A percentile compares a stretch with the other conserved stretches of the same genome.
phyloP scores from a whole-genome alignment of 2,888 invertebrate genomes.

The Oxycera nigricornis region DNA sequence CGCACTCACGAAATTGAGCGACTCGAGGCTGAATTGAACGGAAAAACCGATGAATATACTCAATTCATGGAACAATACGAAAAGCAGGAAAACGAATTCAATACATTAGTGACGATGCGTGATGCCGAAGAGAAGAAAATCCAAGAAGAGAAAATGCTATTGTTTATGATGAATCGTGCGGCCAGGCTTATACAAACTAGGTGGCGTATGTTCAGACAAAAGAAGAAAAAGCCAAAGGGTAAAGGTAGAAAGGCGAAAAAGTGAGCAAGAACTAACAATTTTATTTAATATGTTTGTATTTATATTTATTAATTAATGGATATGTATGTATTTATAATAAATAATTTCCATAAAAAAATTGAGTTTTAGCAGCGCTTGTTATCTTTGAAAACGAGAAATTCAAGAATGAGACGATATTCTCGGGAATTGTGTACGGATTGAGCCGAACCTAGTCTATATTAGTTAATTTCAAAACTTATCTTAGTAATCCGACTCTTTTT shows the following conservation, averaged over 20 bases:
- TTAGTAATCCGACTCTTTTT: too few species aligned
- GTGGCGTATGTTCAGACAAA: slow-evolving; percentile 53
- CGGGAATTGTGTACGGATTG: too few species aligned
- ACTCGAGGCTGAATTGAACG: slow-evolving; percentile 51
- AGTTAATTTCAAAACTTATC: too few species aligned
- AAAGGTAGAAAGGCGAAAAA: slow-evolving; percentile 47
- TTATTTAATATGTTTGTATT: too few species aligned
- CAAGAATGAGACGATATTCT: too few species aligned
- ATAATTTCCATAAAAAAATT: too few species aligned
- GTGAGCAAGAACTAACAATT: not conserved
- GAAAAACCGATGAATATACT: slow-evolving; percentile 50
- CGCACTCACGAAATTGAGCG: slow-evolving; percentile 53
- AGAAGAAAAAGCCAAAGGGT: slow-evolving; percentile 51
- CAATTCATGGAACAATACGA: slow-evolving; percentile 52
- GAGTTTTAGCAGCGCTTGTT: too few species aligned
- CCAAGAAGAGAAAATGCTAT: slow-evolving; percentile 54
- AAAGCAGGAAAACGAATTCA: slow-evolving; percentile 53
- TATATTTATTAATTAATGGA: too few species aligned
- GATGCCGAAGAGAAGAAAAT: slow-evolving; percentile 46
- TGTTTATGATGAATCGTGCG: slow-evolving; percentile 57
- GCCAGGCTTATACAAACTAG: slow-evolving; percentile 55
- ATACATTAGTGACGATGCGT: slow-evolving; percentile 52
- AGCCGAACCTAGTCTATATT: too few species aligned
- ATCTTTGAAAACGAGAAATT: too few species aligned
- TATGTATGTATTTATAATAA: too few species aligned